Conservation (phyloP, 2,113 vertebrate species). For the Mystacornis crossleyi region DNA sequence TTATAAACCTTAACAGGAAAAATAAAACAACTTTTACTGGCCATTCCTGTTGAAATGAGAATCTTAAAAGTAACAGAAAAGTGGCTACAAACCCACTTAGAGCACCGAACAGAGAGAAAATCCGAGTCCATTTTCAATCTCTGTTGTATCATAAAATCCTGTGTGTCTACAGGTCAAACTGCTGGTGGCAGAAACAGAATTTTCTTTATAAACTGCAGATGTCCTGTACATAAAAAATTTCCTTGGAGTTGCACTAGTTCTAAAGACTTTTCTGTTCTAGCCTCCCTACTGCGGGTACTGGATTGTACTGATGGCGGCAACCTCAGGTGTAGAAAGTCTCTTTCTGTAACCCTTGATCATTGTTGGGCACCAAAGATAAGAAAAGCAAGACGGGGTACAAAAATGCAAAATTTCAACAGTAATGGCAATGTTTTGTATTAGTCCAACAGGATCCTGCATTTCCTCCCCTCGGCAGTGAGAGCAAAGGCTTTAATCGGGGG, state of each 20-base stretch:
- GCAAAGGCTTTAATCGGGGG: constrained; percentile 88
- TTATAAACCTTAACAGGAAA: constrained; percentile 85
- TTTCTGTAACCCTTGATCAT: constrained; percentile 81
- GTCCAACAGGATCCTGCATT: constrained; percentile 87
- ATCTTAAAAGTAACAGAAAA: constrained; percentile 86
- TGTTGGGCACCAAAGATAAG: constrained; percentile 84
- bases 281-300: constrained; percentile 73
- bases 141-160: constrained; percentile 85
- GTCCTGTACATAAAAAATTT: constrained; percentile 79
- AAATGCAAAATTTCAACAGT: constrained; percentile 88
- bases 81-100: constrained; percentile 84
- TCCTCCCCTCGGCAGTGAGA: constrained; percentile 75
- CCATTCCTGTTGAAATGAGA: constrained; percentile 90
- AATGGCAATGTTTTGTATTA: constrained; percentile 93
- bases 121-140: constrained; percentile 80
- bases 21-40: constrained; percentile 86
- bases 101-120: constrained; percentile 88
- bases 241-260: constrained; percentile 78
- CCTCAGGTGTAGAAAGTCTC: constrained; percentile 75
- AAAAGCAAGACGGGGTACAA: constrained; percentile 85
- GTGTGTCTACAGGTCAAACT: constrained; percentile 82
- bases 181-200: constrained; percentile 88
- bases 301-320: constrained; percentile 43
- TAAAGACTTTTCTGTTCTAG: constrained; percentile 84
- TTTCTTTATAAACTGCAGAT: constrained; percentile 82